Evolutionary conservation across 2,888 invertebrate species (phyloP), one percentile per base, ranked within the genome.

Genomic region (Drosophila rellima): DNA sequence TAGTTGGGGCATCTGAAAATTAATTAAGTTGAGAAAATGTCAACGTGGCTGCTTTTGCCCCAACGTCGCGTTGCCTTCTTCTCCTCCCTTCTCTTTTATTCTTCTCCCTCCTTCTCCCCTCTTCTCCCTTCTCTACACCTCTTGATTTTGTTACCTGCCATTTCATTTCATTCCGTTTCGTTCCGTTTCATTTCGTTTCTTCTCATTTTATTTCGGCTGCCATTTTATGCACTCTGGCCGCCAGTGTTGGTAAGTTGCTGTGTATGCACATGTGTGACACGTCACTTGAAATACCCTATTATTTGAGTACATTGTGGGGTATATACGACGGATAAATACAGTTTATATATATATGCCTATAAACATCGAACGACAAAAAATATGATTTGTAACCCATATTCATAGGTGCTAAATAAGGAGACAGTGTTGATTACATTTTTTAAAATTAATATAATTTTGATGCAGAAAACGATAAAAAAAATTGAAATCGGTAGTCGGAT

Each of bases 21-120:
- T 83, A 83, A 83, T 83, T 87, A 83, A 87, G 82, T 84, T 82
- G 80, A 84, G 88, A 87, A 84, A 83, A 87, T 83, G 88, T 83
- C 82, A 87, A 83, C 88, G 77, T 64, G 50, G 85, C 80, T 70
- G 84, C 87, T 77, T 76, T 67, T 52, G n/a, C 26, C 48, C 42
- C 40, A 26, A 23, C 50, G 1, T 29, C 35, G 20, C 31, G 37
- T 20, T 29, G 17, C 48, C 15, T 29, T 15, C n/a, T 1, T 8
- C 35, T 7, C 11, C 42, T 17, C 20, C 31, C 26, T 26, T n/a
- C 31, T 29, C n/a, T 1, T 11, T 3, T 20, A 5, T 1, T 1
- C 33, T 13, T 35, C 13, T 26, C 23, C n/a, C 15, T 3, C 7
- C 23, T n/a, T 5, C 42, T 11, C 10, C 23, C 26, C 26, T 17